Evolutionary conservation across 2,888 invertebrate species (phyloP).

Genomic region (Ischnus inquisitorius): DNA sequence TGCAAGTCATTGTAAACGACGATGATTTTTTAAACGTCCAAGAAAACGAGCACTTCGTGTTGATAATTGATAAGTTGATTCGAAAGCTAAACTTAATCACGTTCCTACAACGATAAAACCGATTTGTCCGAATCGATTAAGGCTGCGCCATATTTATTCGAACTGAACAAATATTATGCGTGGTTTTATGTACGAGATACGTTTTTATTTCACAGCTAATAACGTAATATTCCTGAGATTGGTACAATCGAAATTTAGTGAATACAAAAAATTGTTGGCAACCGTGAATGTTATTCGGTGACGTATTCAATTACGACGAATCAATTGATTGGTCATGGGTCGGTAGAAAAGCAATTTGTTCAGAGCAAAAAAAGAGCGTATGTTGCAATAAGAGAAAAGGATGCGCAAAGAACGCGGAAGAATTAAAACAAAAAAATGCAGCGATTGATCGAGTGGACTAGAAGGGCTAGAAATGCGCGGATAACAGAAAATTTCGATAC

Average conservation of each 20-base stretch:
- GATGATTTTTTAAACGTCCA: neutral
- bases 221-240: neutral
- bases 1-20: neutral
- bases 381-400: neutral
- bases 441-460: conserved; percentile 41
- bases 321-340: conserved; percentile 50
- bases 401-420: conserved; percentile 1
- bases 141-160: no score
- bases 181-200: no score
- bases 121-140: no score
- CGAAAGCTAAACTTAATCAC: neutral
- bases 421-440: conserved; percentile 6
- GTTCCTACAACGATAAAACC: no score
- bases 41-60: neutral
- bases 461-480: conserved; percentile 12
- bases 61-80: neutral
- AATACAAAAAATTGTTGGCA: neutral
- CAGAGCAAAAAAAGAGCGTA: neutral
- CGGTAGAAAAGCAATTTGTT: conserved; percentile 7
- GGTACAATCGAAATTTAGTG: neutral
- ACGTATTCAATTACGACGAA: conserved; percentile 53
- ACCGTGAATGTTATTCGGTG: conserved; percentile 29
- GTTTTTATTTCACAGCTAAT: neutral
- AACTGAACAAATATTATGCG: no score
- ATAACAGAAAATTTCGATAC: conserved; percentile 57